Conservation (phyloP, 1,140 invertebrate genomes). For the Hydropsyche tenuis region DNA sequence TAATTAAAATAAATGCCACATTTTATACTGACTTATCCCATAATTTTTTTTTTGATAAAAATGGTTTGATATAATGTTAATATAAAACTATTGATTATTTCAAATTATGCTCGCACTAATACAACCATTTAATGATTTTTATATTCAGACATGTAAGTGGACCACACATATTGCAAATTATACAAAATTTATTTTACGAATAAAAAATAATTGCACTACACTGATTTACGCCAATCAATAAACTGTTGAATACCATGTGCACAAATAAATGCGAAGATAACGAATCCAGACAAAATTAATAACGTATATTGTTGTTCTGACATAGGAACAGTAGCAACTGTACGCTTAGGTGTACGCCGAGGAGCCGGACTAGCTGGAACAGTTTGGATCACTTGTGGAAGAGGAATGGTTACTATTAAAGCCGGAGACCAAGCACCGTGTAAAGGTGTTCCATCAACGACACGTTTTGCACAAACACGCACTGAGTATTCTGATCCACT, state of each 20-base stretch:
- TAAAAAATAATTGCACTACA: constrained; percentile 29
- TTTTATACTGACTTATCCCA: constrained; percentile 23
- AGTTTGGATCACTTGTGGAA: constrained; percentile 46
- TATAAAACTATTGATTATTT: constrained; percentile 19
- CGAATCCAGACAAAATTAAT: constrained; percentile 67
- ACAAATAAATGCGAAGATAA: constrained; percentile 70
- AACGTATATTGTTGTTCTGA: constrained; percentile 71
- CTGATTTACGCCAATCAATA: constrained; percentile 53
- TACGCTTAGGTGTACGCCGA: constrained; percentile 48
- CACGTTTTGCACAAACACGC: constrained; percentile 75
- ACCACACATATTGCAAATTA: constrained; percentile 13
- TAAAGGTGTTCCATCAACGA: constrained; percentile 65
- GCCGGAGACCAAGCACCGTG: constrained; percentile 68
- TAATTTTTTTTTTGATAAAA: constrained; percentile 28
- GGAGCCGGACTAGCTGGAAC: constrained; percentile 49
- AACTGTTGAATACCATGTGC: constrained; percentile 64
- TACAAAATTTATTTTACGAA: background rate
- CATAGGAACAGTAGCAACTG: constrained; percentile 59
- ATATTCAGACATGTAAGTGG: background rate
- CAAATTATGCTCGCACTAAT: background rate
- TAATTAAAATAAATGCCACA: constrained; percentile 32
- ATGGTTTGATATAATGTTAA: background rate
- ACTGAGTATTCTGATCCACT: constrained; percentile 74
- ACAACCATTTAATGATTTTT: background rate
- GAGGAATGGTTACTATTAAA: constrained; percentile 47